A percentile compares a stretch with the other conserved stretches of the same genome.
Conservation (phyloP, 2,113 vertebrate genomes). For the Microcebus tavaratra region DNA sequence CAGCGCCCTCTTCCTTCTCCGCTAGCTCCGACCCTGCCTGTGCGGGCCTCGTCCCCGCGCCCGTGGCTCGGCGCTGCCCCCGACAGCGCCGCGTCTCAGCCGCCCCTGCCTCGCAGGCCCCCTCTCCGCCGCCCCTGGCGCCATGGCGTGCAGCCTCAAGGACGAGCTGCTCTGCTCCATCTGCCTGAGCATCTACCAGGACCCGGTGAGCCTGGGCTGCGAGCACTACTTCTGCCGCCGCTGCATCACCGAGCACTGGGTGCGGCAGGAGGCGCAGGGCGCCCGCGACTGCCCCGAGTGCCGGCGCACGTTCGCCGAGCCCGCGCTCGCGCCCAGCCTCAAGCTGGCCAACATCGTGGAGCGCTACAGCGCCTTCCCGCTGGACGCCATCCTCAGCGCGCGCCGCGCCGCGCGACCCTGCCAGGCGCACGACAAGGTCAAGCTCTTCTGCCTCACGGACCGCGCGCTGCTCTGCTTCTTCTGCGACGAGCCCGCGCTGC, state of each 20-base stretch:
- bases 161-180: constrained; percentile 99
- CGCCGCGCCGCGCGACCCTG: constrained; percentile 94
- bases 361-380: constrained; percentile 95
- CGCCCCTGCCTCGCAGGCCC: constrained; percentile 2
- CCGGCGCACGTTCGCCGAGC: constrained; percentile 93
- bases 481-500: constrained; percentile 95
- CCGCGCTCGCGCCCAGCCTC: constrained; percentile 94
- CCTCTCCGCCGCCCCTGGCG: constrained; percentile 36
- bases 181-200: constrained; percentile 99
- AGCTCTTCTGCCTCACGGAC: constrained; percentile 98
- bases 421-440: constrained; percentile 98
- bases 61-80: constrained; percentile 18
- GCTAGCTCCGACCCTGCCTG: not conserved
- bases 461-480: constrained; percentile 97
- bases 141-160: constrained; percentile 97
- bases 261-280: constrained; percentile 93
- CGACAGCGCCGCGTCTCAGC: not conserved
- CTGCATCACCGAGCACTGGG: constrained; percentile 98
- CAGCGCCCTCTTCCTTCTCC: not conserved
- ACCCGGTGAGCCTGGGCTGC: constrained; percentile 97
- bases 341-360: constrained; percentile 99
- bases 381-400: constrained; percentile 96
- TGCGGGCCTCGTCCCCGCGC: not conserved
- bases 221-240: constrained; percentile 99
- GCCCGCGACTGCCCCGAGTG: constrained; percentile 96